These are phyloP conservation scores for Calyptomena viridis DNA, from an alignment of 2,113 vertebrate species.

Conservation along the genomic window DNA sequence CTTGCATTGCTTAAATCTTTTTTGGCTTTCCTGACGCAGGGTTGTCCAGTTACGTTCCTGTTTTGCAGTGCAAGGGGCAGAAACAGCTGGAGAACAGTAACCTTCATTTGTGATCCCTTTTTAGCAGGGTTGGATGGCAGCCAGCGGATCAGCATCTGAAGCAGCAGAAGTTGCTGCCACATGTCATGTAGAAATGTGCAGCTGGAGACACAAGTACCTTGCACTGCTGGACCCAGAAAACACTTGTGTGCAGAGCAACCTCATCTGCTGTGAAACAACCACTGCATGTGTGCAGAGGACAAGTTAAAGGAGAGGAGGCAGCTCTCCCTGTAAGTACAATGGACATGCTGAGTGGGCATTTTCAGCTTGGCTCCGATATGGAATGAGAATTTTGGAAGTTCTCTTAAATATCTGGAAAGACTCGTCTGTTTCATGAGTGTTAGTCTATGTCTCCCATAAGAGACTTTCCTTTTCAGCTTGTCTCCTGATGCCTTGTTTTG, in stretches of 20 bases:
- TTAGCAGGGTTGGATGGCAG: background rate
- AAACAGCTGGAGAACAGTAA: background rate
- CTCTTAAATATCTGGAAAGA: background rate
- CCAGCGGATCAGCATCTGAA: background rate
- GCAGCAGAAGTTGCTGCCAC: background rate
- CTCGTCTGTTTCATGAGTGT: background rate
- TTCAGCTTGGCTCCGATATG: background rate
- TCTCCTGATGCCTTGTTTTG: background rate
- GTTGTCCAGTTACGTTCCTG: background rate
- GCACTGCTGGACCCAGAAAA: background rate
- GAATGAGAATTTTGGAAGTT: background rate
- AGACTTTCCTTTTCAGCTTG: background rate
- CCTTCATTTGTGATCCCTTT: background rate
- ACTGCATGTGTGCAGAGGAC: background rate
- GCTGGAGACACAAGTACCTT: background rate
- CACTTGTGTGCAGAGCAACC: background rate
- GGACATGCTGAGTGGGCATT: accelerated
- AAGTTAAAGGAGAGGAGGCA: background rate
- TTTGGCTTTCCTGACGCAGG: background rate
- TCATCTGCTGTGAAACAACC: background rate
- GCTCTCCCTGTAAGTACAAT: background rate
- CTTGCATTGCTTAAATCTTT: background rate
- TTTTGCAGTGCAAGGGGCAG: background rate
- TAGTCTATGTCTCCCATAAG: background rate
- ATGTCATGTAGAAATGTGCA: background rate